Evolutionary conservation across 2,797 vertebrate species (phyloP), one percentile per base, ranked within the genome.

Genomic region (Enteromius trimaculatus): DNA sequence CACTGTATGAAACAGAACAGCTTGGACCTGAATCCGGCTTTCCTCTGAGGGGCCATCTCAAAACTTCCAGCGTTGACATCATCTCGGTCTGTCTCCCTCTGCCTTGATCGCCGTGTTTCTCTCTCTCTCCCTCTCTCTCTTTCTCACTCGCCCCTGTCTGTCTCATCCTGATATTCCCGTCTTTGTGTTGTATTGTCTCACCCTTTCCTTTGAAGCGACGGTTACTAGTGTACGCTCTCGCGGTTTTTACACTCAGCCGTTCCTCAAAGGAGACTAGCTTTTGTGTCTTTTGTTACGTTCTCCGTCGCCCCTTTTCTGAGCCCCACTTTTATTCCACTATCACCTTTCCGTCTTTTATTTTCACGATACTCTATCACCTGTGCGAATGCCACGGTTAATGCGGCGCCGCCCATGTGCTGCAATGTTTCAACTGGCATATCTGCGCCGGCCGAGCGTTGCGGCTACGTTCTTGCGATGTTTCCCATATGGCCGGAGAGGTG

Each of bases 401-500:
- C 4, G 47, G 58, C 10, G 10, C 74, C 64, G 39, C 76, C 75
- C 82, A 51, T 71, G 66, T 26, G 29, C 82, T 10, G 21, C 39
- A 62, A 26, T 77, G 75, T 70, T 78, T 60, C 14, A 21, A 17
- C 4, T 21, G 5, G 51, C 65, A 23, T 58, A 14, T 70, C 49
- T 26, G 23, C 16, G 34, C 23, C 19, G 37, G 49, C 42, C 1
- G 1, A 44, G 49, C 42, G 1, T 21, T n/a, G 64, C 16, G 1
- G 3, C 37, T 47, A 55, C 21, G 39, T 62, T 53, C 65, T 31
- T 58, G 23, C 77, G 64, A 49, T n/a, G 19, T 76, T 84, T 82
- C 76, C 83, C 75, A 70, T 72, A 80, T 80, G 69, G 80, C 51
- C 70, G n/a, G n/a, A 72, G 47, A 87, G 86, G 86, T 86, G 84